Conservation (phyloP, 2,888 invertebrate genomes). For the Piscicola geometra region DNA sequence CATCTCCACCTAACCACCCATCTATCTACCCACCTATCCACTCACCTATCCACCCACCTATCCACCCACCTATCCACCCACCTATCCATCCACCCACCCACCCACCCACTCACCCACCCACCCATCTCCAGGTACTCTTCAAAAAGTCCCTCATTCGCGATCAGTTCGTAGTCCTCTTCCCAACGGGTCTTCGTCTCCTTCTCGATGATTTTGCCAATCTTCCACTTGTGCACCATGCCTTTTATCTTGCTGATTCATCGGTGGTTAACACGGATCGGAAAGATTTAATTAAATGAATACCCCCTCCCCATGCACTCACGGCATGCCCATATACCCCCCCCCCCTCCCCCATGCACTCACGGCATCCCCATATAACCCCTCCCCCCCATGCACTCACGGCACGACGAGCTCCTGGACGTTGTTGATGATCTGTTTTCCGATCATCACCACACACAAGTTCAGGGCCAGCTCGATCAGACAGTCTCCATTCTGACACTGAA, state of each 20-base stretch:
- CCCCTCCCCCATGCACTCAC: no score
- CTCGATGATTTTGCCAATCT: slow-evolving; percentile 24
- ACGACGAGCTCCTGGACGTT: slow-evolving; percentile 61
- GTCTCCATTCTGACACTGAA: slow-evolving; percentile 61
- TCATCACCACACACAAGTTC: slow-evolving; percentile 63
- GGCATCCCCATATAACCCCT: no score
- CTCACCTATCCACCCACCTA: no score
- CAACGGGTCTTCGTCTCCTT: slow-evolving; percentile 52
- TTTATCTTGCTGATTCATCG: slow-evolving; percentile 31
- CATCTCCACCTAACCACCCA: no score
- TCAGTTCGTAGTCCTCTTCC: slow-evolving; percentile 61
- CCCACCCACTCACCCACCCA: slow-evolving; percentile 40
- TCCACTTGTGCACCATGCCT: slow-evolving; percentile 33
- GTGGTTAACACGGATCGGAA: no score
- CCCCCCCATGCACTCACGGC: slow-evolving; percentile 59
- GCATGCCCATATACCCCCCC: no score
- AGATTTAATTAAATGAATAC: no score
- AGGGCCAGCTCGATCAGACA: slow-evolving; percentile 62
- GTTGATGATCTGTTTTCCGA: slow-evolving; percentile 62
- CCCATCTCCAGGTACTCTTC: slow-evolving; percentile 64
- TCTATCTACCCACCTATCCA: no score
- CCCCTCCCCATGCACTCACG: no score
- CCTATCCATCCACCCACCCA: neutral
- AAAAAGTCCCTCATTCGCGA: slow-evolving; percentile 61
- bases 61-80: no score